Evolutionary conservation across 2,888 invertebrate genomes (phyloP), one percentile per base, ranked within the genome.

Genomic region (Lutraria lutraria): DNA sequence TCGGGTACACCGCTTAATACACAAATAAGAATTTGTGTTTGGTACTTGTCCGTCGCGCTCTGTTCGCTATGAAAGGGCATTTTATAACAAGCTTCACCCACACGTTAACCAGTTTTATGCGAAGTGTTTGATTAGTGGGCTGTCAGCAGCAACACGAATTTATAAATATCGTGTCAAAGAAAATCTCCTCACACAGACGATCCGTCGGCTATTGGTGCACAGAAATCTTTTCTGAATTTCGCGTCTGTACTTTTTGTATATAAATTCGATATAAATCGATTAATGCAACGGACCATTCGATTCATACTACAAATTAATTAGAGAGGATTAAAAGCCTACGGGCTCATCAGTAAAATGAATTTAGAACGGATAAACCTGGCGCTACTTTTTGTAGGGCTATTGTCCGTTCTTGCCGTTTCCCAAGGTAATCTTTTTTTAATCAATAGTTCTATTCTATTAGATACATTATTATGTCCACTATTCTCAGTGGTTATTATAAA

Each of bases 91-190:
- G 63, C 63, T 68, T 68, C 63, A 68, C 63, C 13, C 63, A 13
- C n/a, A 68, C 63, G 25, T 68, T n/a, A 68, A 68, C 63, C 12
- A 25, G 60, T 60, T n/a, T 60, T n/a, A n/a, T 60, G 6, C 19
- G 19, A n/a, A 60, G 63, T 68, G 63, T 68, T 68, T 68, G 63
- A n/a, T 68, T 68, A 68, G 25, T 68, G 25, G 63, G 63, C 25
- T n/a, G 25, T 21, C 4, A 12, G 25, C 63, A 68, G 63, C 63
- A 68, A 68, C n/a, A 43, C 25, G 25, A 13, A 25, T 68, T 68
- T 68, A 68, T 68, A 68, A n/a, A 68, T 68, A 68, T 68, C n/a
- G 25, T 68, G 25, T 4, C 63, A 68, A n/a, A 19, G 60, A 43
- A 43, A n/a, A 60, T 15, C 60, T 21, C 21, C 4, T 60, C 60